phyloP scores from a whole-genome alignment of 2,113 vertebrate species.

The Bos taurus region DNA sequence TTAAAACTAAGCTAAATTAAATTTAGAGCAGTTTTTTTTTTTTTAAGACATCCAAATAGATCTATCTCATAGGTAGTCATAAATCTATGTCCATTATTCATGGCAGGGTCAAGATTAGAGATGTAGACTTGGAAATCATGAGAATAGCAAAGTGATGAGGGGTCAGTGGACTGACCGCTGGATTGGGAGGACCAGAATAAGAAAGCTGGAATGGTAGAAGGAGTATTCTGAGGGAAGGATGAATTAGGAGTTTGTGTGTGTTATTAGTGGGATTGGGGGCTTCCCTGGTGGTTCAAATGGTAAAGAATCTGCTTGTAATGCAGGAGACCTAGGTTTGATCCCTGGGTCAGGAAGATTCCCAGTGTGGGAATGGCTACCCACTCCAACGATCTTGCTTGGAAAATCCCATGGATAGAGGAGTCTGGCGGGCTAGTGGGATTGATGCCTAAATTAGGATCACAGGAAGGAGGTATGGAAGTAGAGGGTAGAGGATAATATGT shows the following conservation, averaged over 20 bases:
- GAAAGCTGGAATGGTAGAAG: not conserved
- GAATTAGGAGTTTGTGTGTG: not conserved
- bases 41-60: not conserved
- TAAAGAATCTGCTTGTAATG: not conserved
- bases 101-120: not conserved
- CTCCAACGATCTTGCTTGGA: not conserved
- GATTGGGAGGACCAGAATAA: not conserved
- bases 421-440: not conserved
- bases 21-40: not conserved
- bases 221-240: not conserved
- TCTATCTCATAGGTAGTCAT: not conserved
- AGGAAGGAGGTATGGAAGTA: not conserved
- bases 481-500: not conserved
- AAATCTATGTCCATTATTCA: not conserved
- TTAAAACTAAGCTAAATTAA: not conserved
- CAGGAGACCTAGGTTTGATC: not conserved
- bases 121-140: not conserved
- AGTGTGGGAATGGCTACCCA: not conserved
- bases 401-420: not conserved
- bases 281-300: not conserved
- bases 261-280: not conserved
- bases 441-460: not conserved
- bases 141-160: not conserved
- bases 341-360: not conserved
- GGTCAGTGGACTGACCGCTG: rapidly evolving